Evolutionary conservation across 1,140 invertebrate species (phyloP), one percentile per base, ranked within the genome.

Genomic region (Callitettix versicolor): DNA sequence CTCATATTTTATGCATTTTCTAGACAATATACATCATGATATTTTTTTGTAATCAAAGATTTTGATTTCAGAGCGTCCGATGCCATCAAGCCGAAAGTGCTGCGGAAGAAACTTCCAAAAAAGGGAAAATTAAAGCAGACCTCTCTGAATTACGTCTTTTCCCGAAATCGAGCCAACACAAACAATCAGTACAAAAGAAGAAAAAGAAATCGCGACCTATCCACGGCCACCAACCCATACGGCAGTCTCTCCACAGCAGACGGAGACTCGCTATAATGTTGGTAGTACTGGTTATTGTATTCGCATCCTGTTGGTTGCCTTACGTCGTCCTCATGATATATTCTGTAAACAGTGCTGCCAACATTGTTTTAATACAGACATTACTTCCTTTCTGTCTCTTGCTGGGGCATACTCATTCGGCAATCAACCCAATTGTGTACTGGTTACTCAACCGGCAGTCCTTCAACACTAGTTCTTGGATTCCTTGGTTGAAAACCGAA

Each of bases 371-470:
- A 26, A 55, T 55, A 4, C 53, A 55, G 18, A 50, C 21, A 24
- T 17, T 53, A 1, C 30, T 77, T 21, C 80, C 83, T 50, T 84
- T 82, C 61, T 79, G 79, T 33, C 69, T 87, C 46, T 69, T 86
- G 43, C 66, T 87, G 12, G 85, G 85, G 47, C 84, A 87, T 64
- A 76, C 82, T 21, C 85, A 88, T 68, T 85, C 82, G 46, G 84
- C 84, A 20, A 69, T 88, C 30, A 86, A 85, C 69, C 85, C 85
- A 3, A 72, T 84, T 11, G 77, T 86, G n/a, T 87, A 86, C 66
- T 88, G 84, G 83, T 73, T 79, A 26, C 69, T 87, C 43, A 88
- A 88, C 66, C 73, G 82, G 59, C 77, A 84, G 65, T 75, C 80
- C 60, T 65, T 81, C 60, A 70, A 71, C 64, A 74, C 76, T 51